Base-by-base conservation (phyloP, 1,140 invertebrate genomes). In the Magallana gigas region DNA sequence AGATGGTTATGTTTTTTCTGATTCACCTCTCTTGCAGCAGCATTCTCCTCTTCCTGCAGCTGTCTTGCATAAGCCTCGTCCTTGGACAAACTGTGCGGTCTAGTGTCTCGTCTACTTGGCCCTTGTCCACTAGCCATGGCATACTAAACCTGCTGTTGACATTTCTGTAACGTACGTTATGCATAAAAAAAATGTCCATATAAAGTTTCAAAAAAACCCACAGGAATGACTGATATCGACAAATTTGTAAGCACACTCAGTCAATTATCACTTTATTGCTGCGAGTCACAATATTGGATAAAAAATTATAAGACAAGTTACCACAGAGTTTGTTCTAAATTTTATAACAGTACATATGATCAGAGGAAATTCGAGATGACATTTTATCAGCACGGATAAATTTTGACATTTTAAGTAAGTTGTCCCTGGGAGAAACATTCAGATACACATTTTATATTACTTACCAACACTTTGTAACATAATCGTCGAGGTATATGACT, bases 101-200 rank as follows among this genome's bases (percentile, higher is more conserved):
- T 57, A 3, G 81, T 36, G 8, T 14, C 16, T 83, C 48, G 48
- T 29, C 36, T 76, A 23, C 81, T 23, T 14, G 81, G 81, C 7
- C 81, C 81, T 58, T 83, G 81, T 83, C 81, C 81, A 83, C 81
- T 83, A 83, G 81, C 81, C 81, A 83, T 82, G 80, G 18, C 23
- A 29, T 29, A 71, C 7, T 29, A 23, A 71, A 71, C 23, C 36
- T 71, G 11, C 23, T 29, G 23, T 29, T 23, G 68, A 29, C 68
- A 71, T 71, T 18, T 71, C 68, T 71, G 23, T 71, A 23, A 23
- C 23, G 23, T 23, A 23, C 23, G 23, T 23, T 23, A 48, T 48
- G 36, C 36, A 48, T 48, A 48, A 48, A 48, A 36, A 48, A 48
- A 48, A 48, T 48, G 36, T 5, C 36, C 36, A 48, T 48, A 48